Evolutionary conservation across 2,113 vertebrate species (phyloP), one percentile per base, ranked within the genome.

Genomic region (Megaptera novaeangliae): DNA sequence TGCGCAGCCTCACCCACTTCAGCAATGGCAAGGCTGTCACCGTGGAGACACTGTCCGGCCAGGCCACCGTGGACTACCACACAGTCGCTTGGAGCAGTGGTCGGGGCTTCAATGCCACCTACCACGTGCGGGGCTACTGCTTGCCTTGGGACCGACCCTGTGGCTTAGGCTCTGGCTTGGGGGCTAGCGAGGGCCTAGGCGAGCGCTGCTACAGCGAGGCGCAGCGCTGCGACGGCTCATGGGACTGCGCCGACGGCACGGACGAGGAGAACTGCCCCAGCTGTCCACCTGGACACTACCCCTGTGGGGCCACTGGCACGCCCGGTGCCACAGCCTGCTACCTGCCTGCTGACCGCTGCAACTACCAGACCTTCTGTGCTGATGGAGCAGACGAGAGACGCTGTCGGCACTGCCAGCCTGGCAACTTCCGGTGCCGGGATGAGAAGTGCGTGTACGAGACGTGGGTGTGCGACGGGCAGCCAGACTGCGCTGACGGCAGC

Each of bases 391-490:
- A 99, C 0, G 99, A 99, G 98, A 98, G 98, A 71, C 99, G 98
- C 97, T 99, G 99, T 97, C 98, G 98, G 15, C 92, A 98, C n/a
- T 99, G 99, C 93, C 99, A 99, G 97, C 99, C 99, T 0, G 99
- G 99, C 36, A 99, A 99, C 75, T 99, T 99, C 95, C 99, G 99
- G 27, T 99, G 99, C 52, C 99, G 99, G 91, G 99, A 98, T 0
- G 99, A 99, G 97, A 99, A 99, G 98, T 99, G 99, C 63, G 99
- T 99, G 82, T 99, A 99, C 66, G 99, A 99, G 98, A 99, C 99
- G 6, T 99, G 99, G 99, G 99, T 99, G 57, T 99, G 99, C 6
- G 99, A 99, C 0, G 99, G 99, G 31, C 99, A 99, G 98, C 98
- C 99, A 6, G 99, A 99, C 98, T 99, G 99, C 31, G 99, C 99